These are phyloP conservation scores for Vulpes lagopus DNA, from an alignment of 2,113 vertebrate species.

Conservation along the genomic window DNA sequence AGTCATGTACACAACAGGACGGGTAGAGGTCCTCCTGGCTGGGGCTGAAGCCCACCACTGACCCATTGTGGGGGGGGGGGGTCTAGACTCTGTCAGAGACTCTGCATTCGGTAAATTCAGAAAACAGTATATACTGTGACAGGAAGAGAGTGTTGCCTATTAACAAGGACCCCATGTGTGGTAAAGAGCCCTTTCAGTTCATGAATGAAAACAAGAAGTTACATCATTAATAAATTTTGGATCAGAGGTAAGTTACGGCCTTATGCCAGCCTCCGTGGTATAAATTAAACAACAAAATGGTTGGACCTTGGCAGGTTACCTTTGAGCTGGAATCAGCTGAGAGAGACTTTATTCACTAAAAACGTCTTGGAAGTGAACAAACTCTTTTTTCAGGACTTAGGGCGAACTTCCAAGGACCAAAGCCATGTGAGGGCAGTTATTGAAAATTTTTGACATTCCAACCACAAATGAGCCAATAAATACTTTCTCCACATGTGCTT, in stretches of 20 bases:
- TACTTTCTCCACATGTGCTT: constrained; percentile 95
- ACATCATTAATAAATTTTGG: constrained; percentile 88
- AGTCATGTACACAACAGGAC: constrained; percentile 82
- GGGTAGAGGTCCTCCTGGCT: constrained; percentile 49
- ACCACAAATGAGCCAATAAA: constrained; percentile 96
- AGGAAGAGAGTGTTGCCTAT: constrained; percentile 79
- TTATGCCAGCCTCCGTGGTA: constrained; percentile 85
- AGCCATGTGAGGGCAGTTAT: constrained; percentile 92
- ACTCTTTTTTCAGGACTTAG: constrained; percentile 83
- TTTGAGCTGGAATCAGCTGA: constrained; percentile 90
- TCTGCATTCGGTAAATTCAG: constrained; percentile 60
- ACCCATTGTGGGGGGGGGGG: neutral
- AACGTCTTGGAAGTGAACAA: constrained; percentile 86
- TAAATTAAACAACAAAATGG: constrained; percentile 90
- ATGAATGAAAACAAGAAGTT: constrained; percentile 89
- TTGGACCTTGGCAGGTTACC: constrained; percentile 86
- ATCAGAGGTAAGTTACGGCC: constrained; percentile 85
- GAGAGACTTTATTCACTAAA: constrained; percentile 90
- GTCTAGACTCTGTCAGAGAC: constrained; percentile 53
- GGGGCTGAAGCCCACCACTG: constrained; percentile 12
- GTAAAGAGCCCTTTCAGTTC: constrained; percentile 84
- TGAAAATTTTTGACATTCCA: constrained; percentile 97
- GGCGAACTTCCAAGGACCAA: constrained; percentile 88
- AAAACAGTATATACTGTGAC: constrained; percentile 50
- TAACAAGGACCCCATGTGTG: constrained; percentile 83